Evolutionary conservation across 2,888 invertebrate species (phyloP), one percentile per base, ranked within the genome.

Genomic region (Drosophila fungiperda): DNA sequence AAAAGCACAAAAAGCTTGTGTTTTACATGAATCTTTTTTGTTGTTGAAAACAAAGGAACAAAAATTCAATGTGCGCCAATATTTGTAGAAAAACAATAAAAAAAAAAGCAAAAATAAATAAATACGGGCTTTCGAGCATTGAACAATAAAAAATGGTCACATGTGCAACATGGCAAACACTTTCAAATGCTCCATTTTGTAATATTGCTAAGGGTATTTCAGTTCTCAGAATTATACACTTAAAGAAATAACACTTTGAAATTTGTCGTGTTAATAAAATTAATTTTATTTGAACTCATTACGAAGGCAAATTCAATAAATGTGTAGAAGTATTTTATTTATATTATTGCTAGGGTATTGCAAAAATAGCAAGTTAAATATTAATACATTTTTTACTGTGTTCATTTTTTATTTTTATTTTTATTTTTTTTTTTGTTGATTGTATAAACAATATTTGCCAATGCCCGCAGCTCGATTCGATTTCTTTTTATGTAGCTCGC

Each of bases 91-190:
- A 78, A 70, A 67, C 53, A 64, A 45, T 52, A 50, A 52, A 33
- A 60, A 65, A 57, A 63, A 67, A 61, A 71, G 29, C 29, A 71
- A 79, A 52, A 57, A 69, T 64, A 82, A 59, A 82, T 67, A 87
- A 82, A 89, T 76, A 82, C 70, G 58, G 75, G 71, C 63, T 50
- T 68, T 54, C 53, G 82, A 67, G 60, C 80, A 77, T 62, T 80
- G 86, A 75, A 73, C 87, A 87, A 87, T 87, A 90, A 90, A 90
- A 85, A 89, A 71, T 79, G 87, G 87, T 68, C 89, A 84, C 90
- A 90, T 87, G 75, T 87, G 87, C 72, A 76, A 57, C 40, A 67
- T 67, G 66, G 52, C 69, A 69, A 81, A 72, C 62, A 78, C 65
- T 75, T 77, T 60, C 4, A 62, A 70, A 63, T 68, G 53, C n/a